Evolutionary conservation across 2,888 invertebrate species (phyloP).

Genomic region (Petrophora chlorosata): DNA sequence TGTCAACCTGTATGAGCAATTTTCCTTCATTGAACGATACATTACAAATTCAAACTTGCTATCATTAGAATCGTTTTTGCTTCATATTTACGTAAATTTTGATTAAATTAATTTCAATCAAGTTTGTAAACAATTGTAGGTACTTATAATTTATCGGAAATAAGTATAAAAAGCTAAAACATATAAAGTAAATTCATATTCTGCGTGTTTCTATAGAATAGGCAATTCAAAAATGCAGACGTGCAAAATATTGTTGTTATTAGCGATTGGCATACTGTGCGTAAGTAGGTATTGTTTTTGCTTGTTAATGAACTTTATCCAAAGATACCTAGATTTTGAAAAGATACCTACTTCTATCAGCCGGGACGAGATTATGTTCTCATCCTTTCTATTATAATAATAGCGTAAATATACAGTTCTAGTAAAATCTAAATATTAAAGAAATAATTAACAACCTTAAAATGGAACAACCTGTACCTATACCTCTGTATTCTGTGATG

Average conservation of each 20-base stretch:
- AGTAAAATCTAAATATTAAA: no score
- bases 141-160: constrained; percentile 9
- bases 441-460: no score
- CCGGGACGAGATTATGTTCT: no score
- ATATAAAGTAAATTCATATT: background rate
- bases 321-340: no score
- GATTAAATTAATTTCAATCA: constrained; percentile 4
- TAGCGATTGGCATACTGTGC: constrained; percentile 14
- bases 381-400: no score
- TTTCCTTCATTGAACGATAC: no score
- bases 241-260: constrained; percentile 16
- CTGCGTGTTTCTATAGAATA: background rate
- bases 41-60: background rate
- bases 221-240: constrained; percentile 21
- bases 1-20: no score
- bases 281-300: constrained; percentile 21
- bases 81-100: constrained; percentile 16
- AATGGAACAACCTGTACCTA: no score
- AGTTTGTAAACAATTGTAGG: constrained; percentile 11
- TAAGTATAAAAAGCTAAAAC: constrained; percentile 22
- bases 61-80: background rate
- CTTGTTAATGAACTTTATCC: no score
- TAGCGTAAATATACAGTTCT: no score
- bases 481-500: no score
- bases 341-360: background rate